Evolutionary conservation across 1,140 invertebrate genomes (phyloP).

Genomic region (Goniozus legneri): DNA sequence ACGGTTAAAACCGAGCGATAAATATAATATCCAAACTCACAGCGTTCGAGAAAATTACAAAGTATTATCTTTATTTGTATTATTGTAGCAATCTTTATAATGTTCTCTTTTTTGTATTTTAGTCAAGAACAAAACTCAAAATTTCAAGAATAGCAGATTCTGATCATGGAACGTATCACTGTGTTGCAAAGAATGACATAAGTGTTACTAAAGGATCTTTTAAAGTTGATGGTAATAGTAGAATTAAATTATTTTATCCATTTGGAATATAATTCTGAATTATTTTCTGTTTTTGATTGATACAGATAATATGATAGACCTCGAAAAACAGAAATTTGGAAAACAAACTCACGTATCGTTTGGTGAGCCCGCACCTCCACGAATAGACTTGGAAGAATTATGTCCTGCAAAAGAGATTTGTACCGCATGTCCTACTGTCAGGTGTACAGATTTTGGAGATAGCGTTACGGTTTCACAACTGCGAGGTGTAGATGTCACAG

Average conservation of each 20-base stretch:
- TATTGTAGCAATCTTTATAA: too few relatives aligned
- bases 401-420: conserved; percentile 52
- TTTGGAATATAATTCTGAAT: background rate
- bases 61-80: too few relatives aligned
- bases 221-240: conserved; percentile 64
- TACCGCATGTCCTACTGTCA: conserved; percentile 43
- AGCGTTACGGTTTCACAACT: conserved; percentile 37
- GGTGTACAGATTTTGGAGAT: conserved; percentile 40
- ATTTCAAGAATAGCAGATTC: conserved; percentile 63
- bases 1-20: conserved; percentile 66
- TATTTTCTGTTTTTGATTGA: conserved; percentile 4
- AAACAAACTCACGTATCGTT: conserved; percentile 35
- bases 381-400: conserved; percentile 50
- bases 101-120: too few relatives aligned
- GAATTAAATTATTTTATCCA: conserved; percentile 6
- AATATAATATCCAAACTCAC: conserved; percentile 65
- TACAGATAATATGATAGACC: conserved; percentile 26
- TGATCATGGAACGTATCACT: conserved; percentile 76
- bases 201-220: conserved; percentile 74
- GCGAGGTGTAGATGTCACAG: conserved; percentile 34
- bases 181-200: conserved; percentile 78
- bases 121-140: conserved; percentile 71
- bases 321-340: conserved; percentile 16
- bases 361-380: conserved; percentile 49
- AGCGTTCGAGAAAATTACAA: conserved; percentile 56